Evolutionary conservation across 1,140 invertebrate species (phyloP).

Genomic region (Drosophila varians): DNA sequence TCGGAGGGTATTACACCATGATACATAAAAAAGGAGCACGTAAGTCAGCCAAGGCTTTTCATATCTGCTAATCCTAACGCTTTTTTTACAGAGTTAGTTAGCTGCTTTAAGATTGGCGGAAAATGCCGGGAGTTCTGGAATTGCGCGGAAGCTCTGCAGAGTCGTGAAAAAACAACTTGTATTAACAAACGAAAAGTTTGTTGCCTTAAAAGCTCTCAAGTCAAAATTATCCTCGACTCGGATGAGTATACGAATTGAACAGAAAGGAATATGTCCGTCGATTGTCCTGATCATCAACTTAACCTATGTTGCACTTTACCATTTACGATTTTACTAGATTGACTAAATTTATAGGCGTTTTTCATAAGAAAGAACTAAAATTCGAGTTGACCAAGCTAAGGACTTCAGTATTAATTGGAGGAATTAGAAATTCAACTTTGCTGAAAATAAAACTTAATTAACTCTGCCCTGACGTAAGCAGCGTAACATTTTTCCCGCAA

Average conservation of each 20-base stretch:
- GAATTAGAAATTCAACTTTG: not conserved
- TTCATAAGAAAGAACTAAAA: not conserved
- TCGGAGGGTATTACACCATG: conserved; percentile 22
- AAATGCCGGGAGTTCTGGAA: conserved; percentile 16
- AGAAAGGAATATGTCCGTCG: not conserved
- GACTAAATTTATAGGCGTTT: not conserved
- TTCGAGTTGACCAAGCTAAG: not conserved
- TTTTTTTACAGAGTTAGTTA: conserved; percentile 10
- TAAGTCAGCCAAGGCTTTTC: not conserved
- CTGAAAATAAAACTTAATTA: not conserved
- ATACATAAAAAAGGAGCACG: conserved; percentile 1
- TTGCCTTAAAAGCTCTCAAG: conserved; percentile 11
- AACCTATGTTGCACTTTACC: too few relatives aligned
- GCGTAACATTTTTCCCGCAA: not conserved
- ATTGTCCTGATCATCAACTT: too few relatives aligned
- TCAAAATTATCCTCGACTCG: not conserved
- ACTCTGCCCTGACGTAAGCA: not conserved
- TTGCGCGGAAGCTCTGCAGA: not conserved
- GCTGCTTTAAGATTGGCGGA: conserved; percentile 19
- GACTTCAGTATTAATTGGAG: not conserved
- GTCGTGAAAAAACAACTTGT: conserved; percentile 19
- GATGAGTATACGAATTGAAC: not conserved
- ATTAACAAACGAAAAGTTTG: conserved; percentile 40
- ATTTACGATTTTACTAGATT: not conserved
- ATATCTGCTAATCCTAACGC: not conserved